Base-by-base conservation (phyloP, 1,140 invertebrate species). In the Drosophila trapezifrons region DNA sequence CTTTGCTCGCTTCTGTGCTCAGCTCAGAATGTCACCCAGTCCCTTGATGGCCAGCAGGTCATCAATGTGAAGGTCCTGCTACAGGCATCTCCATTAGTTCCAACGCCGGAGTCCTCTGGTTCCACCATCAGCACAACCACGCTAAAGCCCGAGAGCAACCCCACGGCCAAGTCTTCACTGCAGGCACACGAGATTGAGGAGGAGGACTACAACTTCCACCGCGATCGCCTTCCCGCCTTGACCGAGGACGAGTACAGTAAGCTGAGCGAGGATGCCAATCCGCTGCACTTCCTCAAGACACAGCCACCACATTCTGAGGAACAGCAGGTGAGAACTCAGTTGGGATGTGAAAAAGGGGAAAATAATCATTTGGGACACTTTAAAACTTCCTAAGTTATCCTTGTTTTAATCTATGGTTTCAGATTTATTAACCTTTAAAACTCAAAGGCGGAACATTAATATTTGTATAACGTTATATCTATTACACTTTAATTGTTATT, bases 221-320 rank as follows among this genome's bases (percentile, higher is more conserved):
- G 25, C 4, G 72, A 87, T 20, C 84, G 83, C 0, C 52, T 87
- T 37, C 83, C 84, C 5, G 49, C 51, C 7, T 42, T 89, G 7
- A 47, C 70, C 0, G 70, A 80, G 7, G 84, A 84, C 20, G 84
- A 89, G 20, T 76, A 55, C 27, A 80, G 62, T 25, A 78, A 63
- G 25, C 29, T 89, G 27, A 45, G 55, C 12, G 84, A 84, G 1
- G 84, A 89, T 46, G 85, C 84, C 20, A 89, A 84, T 55, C 84
- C 84, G 0, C 45, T 89, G 49, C 70, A 89, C 32, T 89, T 89
- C 17, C 80, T 89, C n/a, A 89, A 89, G 20, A 46, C 69, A n/a
- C 49, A 51, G 62, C 12, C 17, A 0, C 32, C 49, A 3, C 22
- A 59, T n/a, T 20, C 38, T 4, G 32, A 13, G n/a, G 47, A 43